These are phyloP conservation scores for Pangasianodon gigas DNA, from an alignment of 2,113 vertebrate genomes.

Conservation along the genomic window DNA sequence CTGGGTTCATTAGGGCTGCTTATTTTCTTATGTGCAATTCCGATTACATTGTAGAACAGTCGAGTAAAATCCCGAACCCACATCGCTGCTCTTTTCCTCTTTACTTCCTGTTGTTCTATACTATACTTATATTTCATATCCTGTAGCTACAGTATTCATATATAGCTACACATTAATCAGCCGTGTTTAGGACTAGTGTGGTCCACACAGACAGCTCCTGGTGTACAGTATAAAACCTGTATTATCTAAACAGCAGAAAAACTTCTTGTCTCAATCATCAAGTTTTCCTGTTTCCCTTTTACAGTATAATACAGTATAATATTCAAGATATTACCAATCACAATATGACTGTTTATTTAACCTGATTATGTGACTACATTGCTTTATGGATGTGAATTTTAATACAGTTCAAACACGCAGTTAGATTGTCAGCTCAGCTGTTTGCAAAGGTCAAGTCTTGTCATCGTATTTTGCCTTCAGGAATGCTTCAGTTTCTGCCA, in stretches of 20 bases:
- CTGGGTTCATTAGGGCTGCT: slow-evolving; percentile 11
- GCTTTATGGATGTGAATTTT: slow-evolving; percentile 21
- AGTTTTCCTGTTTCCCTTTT: slow-evolving; percentile 29
- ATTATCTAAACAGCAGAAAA: slow-evolving; percentile 19
- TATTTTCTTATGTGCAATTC: background rate
- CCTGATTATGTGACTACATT: slow-evolving; percentile 15
- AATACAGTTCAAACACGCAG: slow-evolving; percentile 32
- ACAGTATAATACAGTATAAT: slow-evolving; percentile 23
- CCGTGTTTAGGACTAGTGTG: slow-evolving; percentile 24
- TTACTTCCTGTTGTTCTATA: background rate
- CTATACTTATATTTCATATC: slow-evolving; percentile 4
- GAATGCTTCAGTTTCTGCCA: background rate
- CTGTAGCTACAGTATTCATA: slow-evolving; percentile 28
- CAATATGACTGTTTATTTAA: slow-evolving; percentile 31
- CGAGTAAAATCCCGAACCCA: slow-evolving; percentile 5
- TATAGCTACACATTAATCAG: slow-evolving; percentile 38
- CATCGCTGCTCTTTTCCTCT: background rate
- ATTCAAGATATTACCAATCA: slow-evolving; percentile 21
- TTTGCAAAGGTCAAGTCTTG: background rate
- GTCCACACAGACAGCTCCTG: slow-evolving; percentile 16
- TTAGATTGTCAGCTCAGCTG: background rate
- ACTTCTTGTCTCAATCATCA: slow-evolving; percentile 21
- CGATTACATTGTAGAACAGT: background rate
- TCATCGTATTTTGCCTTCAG: background rate
- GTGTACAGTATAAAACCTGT: slow-evolving; percentile 28